phyloP scores from a whole-genome alignment of 2,888 invertebrate genomes.

The Argyresthia goedartella region DNA sequence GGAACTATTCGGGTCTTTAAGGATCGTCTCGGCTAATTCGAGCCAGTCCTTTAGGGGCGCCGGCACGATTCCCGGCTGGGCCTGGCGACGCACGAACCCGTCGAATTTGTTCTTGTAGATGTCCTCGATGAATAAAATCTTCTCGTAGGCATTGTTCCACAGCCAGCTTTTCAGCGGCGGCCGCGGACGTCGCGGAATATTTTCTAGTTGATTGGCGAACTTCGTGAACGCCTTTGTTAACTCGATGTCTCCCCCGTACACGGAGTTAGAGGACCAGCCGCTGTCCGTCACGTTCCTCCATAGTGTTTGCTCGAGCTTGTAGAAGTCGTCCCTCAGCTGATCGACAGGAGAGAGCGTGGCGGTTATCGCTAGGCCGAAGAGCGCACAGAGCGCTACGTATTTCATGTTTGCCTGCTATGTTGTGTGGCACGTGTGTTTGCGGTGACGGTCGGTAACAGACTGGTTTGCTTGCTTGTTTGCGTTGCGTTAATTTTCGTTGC shows the following conservation, averaged over 20 bases:
- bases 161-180: slow-evolving; percentile 63
- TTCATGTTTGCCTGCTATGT: slow-evolving; percentile 32
- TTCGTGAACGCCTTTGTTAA: slow-evolving; percentile 70
- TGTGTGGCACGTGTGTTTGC: background rate
- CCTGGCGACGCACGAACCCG: slow-evolving; percentile 65
- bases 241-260: slow-evolving; percentile 62
- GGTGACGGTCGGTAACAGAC: slow-evolving; percentile 1
- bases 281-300: slow-evolving; percentile 56
- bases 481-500: no score
- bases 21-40: slow-evolving; percentile 75
- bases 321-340: slow-evolving; percentile 69
- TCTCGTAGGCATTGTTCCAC: slow-evolving; percentile 74
- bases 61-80: slow-evolving; percentile 41
- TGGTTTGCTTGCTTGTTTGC: background rate
- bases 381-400: slow-evolving; percentile 38
- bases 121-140: slow-evolving; percentile 73
- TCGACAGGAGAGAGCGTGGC: slow-evolving; percentile 65
- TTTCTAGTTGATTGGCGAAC: slow-evolving; percentile 65
- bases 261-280: slow-evolving; percentile 37
- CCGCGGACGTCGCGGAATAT: slow-evolving; percentile 30
- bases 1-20: slow-evolving; percentile 73
- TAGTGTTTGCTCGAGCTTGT: slow-evolving; percentile 67
- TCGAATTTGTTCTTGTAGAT: slow-evolving; percentile 78
- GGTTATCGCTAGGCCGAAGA: slow-evolving; percentile 29
- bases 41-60: slow-evolving; percentile 57